Evolutionary conservation across 2,888 invertebrate species (phyloP).

Genomic region (Cantharis rufa): DNA sequence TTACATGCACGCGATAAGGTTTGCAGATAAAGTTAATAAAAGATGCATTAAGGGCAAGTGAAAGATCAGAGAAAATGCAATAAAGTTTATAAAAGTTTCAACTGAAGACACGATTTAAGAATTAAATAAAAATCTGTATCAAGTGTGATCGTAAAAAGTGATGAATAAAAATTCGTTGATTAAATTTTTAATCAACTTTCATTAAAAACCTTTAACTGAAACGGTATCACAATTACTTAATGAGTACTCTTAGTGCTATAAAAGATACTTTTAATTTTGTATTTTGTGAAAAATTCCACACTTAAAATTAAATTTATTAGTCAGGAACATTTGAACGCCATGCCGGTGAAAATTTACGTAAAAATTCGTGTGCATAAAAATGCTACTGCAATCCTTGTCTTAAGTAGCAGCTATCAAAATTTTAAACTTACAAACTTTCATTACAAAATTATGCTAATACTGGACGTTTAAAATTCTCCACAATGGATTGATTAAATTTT

Average conservation of each 20-base stretch:
- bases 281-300: background rate
- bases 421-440: background rate
- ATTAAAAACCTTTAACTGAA: background rate
- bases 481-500: background rate
- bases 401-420: background rate
- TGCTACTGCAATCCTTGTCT: background rate
- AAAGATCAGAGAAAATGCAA: background rate
- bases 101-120: background rate
- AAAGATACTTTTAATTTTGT: background rate
- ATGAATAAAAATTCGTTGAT: background rate
- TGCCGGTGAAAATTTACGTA: background rate
- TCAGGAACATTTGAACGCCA: background rate
- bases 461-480: background rate
- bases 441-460: background rate
- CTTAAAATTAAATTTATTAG: background rate
- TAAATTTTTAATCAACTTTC: background rate
- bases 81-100: background rate
- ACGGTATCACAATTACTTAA: background rate
- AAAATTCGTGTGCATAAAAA: background rate
- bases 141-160: background rate
- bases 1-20: background rate
- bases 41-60: background rate
- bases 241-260: background rate
- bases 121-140: background rate
- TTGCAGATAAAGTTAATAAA: background rate